Evolutionary conservation across 2,888 invertebrate genomes (phyloP).

Genomic region (Idaea aversata): DNA sequence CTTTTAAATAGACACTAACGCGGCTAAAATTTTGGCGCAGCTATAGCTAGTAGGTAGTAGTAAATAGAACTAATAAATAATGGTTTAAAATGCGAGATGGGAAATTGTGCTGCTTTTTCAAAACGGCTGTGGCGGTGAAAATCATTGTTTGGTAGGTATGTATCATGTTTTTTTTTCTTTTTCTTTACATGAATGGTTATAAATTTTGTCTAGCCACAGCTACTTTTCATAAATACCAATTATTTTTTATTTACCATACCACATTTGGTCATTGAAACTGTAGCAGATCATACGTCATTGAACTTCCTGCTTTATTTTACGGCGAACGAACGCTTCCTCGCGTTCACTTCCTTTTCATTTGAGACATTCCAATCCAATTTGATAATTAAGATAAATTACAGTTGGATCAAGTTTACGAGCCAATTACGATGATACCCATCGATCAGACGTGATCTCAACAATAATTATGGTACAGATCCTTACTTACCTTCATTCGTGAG

Average conservation of each 20-base stretch:
- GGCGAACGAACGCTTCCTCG: constrained; percentile 39
- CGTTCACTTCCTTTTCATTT: constrained; percentile 31
- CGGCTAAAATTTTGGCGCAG: no score
- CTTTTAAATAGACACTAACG: no score
- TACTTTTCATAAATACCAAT: not conserved
- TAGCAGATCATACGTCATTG: not conserved
- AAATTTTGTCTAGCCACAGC: no score
- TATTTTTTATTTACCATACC: not conserved
- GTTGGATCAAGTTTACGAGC: constrained; percentile 51
- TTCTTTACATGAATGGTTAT: no score
- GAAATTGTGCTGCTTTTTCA: no score
- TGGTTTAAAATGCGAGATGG: no score
- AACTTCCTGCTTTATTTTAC: constrained; percentile 12
- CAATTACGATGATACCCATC: constrained; percentile 68
- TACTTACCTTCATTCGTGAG: constrained; percentile 4
- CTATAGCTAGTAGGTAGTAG: no score
- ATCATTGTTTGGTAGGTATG: no score
- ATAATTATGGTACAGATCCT: constrained; percentile 41
- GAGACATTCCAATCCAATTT: constrained; percentile 32
- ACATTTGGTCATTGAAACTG: not conserved
- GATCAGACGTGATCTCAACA: constrained; percentile 44
- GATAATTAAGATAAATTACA: constrained; percentile 41
- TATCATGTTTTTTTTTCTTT: no score
- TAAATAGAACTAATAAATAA: no score
- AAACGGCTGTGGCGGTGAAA: no score